Base-by-base conservation (phyloP, 2,113 vertebrate genomes). In the Asarcornis scutulata region DNA sequence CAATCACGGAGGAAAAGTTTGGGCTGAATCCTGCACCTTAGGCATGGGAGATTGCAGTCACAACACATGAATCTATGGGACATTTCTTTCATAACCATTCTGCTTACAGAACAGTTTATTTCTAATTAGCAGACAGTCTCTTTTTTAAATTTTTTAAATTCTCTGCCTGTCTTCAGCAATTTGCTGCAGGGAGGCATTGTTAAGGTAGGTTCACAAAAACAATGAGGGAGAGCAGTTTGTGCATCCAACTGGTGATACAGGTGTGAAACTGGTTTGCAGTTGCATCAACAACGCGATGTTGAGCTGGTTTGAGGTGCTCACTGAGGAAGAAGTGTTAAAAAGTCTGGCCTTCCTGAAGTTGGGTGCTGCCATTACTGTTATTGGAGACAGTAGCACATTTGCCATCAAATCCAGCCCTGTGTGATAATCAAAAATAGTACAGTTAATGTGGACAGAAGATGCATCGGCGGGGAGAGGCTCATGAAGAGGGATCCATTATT, bases 401-500 rank as follows among this genome's bases (percentile, higher is more conserved):
- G 38, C 83, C 62, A 76, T 34, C 58, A 79, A 60, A 8, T 18
- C 56, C 77, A 81, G 72, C 60, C 15, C 69, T 91, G 83, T 52
- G 16, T 32, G 32, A 22, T 17, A 36, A 79, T 44, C 17, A 63
- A 32, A 58, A 60, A 34, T 17, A 91, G 66, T 53, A 22, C 77
- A 67, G 71, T 29, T 78, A 31, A 15, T 29, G 75, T 2, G n/a
- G 88, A 23, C 69, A 59, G 78, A 64, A 95, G 82, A 50, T 31
- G 3, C 16, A 73, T 29, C 0, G 6, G 25, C 0, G 0, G 36
- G 75, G 64, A 48, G 44, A 59, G 89, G 32, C 79, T 84, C 4
- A 1, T 50, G 84, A 66, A 68, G 17, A 60, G 55, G 63, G 50
- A 50, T 58, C 75, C 50, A 7, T 72, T 59, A 50, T 66, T 83